Evolutionary conservation across 2,113 vertebrate genomes (phyloP).

Genomic region (Chaetops frenatus): DNA sequence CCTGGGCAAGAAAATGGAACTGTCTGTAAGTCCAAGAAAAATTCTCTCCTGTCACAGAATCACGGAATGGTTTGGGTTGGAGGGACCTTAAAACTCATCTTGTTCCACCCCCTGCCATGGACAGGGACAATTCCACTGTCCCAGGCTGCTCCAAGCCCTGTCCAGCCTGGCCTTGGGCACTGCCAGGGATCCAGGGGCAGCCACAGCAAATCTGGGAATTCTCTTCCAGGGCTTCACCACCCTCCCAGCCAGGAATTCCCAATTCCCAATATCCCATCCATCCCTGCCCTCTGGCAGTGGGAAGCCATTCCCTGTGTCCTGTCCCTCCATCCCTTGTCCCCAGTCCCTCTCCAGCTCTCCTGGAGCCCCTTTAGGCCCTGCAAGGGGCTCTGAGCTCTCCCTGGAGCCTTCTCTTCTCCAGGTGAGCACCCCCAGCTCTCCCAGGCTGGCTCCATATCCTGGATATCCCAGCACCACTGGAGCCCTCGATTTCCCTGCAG

Average conservation of each 20-base stretch:
- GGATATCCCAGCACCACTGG: accelerated
- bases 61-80: accelerated
- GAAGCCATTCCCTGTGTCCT: neutral
- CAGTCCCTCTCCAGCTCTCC: neutral
- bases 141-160: accelerated
- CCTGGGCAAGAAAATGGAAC: neutral
- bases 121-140: accelerated
- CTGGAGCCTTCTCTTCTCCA: neutral
- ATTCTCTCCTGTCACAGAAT: neutral
- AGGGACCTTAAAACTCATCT: neutral
- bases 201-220: neutral
- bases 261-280: neutral
- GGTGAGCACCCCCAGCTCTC: accelerated
- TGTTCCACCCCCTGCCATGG: neutral
- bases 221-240: accelerated
- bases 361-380: neutral
- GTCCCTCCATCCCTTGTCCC: neutral
- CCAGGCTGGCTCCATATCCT: neutral
- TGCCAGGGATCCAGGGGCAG: neutral
- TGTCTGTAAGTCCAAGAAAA: neutral
- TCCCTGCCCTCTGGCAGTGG: neutral
- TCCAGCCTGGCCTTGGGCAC: accelerated
- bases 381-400: neutral
- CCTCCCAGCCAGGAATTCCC: accelerated
- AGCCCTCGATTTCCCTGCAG: accelerated